These are phyloP conservation scores for Pollachius pollachius DNA, from an alignment of 2,113 vertebrate genomes.

Conservation along the genomic window DNA sequence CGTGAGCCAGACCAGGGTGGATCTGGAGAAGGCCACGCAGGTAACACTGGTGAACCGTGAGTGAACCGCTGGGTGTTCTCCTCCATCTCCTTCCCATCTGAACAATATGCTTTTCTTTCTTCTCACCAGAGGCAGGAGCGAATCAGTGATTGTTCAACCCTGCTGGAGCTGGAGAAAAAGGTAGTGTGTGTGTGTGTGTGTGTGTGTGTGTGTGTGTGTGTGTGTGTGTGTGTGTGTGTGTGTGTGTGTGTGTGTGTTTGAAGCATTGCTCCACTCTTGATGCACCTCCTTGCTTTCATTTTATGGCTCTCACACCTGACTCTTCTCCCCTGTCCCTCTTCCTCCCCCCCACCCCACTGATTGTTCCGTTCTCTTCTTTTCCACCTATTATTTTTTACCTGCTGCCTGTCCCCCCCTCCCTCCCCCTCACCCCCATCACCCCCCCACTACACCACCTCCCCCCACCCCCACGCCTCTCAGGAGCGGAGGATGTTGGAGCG, in stretches of 20 bases:
- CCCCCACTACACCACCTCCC: constrained; percentile 12
- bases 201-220: constrained; percentile 3
- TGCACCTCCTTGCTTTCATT: neutral
- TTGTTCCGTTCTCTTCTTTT: too few species aligned
- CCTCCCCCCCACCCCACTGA: neutral
- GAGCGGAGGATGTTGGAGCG: constrained; percentile 77
- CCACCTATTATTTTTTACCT: too few species aligned
- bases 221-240: constrained; percentile 8
- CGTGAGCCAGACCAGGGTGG: constrained; percentile 73
- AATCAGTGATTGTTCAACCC: constrained; percentile 76
- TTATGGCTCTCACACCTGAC: neutral
- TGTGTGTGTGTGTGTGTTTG: neutral
- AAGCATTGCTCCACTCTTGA: neutral
- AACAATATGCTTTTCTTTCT: constrained; percentile 7
- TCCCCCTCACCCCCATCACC: neutral
- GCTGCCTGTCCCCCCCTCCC: neutral
- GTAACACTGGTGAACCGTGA: constrained; percentile 38
- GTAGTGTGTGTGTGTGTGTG: constrained; percentile 44
- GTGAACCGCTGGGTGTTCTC: too few species aligned
- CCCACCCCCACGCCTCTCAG: constrained; percentile 47
- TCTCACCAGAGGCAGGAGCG: constrained; percentile 77
- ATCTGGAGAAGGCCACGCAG: constrained; percentile 80
- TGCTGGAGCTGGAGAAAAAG: constrained; percentile 81
- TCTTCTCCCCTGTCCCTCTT: neutral
- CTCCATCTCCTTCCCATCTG: too few species aligned